Evolutionary conservation across 2,797 vertebrate species (phyloP).

Genomic region (Eupleurogrammus muticus): DNA sequence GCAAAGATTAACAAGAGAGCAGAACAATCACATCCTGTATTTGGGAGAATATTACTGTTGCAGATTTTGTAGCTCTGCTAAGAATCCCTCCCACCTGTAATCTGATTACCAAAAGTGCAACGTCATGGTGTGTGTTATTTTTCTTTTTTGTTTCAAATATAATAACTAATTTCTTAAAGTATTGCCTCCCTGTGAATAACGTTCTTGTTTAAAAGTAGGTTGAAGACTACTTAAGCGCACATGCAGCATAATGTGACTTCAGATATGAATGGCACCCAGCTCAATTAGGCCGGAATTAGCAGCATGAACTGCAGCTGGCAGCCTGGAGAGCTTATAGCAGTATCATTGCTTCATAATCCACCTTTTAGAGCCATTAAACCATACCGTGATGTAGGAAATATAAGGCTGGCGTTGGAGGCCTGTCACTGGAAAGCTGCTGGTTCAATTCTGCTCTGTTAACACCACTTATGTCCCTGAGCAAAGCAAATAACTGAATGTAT

Average conservation of each 20-base stretch:
- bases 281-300: constrained; percentile 73
- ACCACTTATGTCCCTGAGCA: constrained; percentile 11
- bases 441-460: constrained; percentile 2
- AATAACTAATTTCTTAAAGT: background rate
- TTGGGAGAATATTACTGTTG: background rate
- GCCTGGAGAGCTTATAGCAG: constrained; percentile 60
- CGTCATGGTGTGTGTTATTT: background rate
- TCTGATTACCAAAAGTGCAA: background rate
- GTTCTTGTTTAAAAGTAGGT: constrained; percentile 38
- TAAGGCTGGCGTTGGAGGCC: constrained; percentile 21
- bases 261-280: constrained; percentile 59
- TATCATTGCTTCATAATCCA: constrained; percentile 61
- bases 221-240: constrained; percentile 41
- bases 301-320: constrained; percentile 59
- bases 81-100: background rate
- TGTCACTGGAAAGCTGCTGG: constrained; percentile 4
- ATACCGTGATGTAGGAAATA: constrained; percentile 21
- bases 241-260: constrained; percentile 39
- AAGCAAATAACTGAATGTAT: constrained; percentile 7
- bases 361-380: constrained; percentile 32
- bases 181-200: constrained; percentile 3
- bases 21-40: constrained; percentile 8
- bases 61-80: background rate
- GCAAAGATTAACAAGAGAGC: constrained; percentile 19
- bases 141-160: no score